These are phyloP conservation scores for Drosophila saltans DNA, from an alignment of 1,140 invertebrate species.

Conservation along the genomic window DNA sequence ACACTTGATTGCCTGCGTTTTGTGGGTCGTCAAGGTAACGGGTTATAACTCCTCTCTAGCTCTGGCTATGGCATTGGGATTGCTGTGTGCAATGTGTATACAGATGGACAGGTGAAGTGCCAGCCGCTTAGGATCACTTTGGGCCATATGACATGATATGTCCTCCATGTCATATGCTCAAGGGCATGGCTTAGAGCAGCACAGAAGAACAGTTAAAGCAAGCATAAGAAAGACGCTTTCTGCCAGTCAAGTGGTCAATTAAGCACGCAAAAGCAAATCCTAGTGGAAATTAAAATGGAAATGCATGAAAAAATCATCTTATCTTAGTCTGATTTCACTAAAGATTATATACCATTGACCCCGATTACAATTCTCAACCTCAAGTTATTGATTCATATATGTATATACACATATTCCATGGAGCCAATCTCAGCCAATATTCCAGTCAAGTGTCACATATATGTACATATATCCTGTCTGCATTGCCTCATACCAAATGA, in stretches of 20 bases:
- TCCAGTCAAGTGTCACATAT: no score
- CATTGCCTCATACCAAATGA: constrained; percentile 16
- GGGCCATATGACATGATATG: constrained; percentile 29
- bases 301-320: neutral
- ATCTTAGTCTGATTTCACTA: no score
- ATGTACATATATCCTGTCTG: no score
- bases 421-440: no score
- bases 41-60: constrained; percentile 1
- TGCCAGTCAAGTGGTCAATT: constrained; percentile 58
- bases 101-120: constrained; percentile 14
- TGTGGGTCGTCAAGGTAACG: constrained; percentile 66
- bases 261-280: constrained; percentile 17
- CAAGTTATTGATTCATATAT: no score
- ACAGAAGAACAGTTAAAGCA: neutral
- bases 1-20: constrained; percentile 76
- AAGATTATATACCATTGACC: no score
- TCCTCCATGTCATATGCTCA: constrained; percentile 42
- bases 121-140: constrained; percentile 28
- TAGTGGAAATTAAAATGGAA: neutral
- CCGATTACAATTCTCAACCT: no score
- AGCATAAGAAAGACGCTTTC: constrained; percentile 29
- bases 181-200: constrained; percentile 11
- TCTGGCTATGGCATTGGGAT: neutral
- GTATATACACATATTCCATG: no score
- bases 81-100: constrained; percentile 35